Evolutionary conservation across 1,140 invertebrate species (phyloP).

Genomic region (Papilio dardanus): DNA sequence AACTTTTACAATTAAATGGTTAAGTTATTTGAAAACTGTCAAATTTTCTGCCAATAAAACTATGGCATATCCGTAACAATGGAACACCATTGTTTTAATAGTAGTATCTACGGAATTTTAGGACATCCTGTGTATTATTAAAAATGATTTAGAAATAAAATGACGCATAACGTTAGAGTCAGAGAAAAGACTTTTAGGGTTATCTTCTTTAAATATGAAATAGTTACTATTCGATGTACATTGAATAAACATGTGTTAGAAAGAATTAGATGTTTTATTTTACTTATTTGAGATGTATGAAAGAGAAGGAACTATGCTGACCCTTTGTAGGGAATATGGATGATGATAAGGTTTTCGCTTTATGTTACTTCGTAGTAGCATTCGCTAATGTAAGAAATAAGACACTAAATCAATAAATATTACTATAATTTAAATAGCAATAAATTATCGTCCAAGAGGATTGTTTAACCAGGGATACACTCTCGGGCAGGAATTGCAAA

Average conservation of each 20-base stretch:
- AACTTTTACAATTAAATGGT: no score
- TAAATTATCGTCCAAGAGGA: constrained; percentile 55
- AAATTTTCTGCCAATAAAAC: no score
- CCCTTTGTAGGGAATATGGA: no score
- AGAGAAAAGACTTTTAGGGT: constrained; percentile 48
- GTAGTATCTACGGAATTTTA: not conserved
- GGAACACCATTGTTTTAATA: no score
- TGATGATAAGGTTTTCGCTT: no score
- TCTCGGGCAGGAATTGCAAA: constrained; percentile 57
- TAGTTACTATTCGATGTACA: constrained; percentile 73
- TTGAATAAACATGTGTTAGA: constrained; percentile 70
- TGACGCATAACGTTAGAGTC: constrained; percentile 38
- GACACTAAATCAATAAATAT: no score
- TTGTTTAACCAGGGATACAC: constrained; percentile 68
- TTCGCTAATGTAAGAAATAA: no score
- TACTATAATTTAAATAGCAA: not conserved
- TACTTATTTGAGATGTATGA: no score
- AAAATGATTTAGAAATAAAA: not conserved
- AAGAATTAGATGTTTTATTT: constrained; percentile 36
- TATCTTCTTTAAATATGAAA: constrained; percentile 56
- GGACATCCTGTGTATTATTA: not conserved
- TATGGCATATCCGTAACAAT: no score
- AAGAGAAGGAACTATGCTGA: no score
- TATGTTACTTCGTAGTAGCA: no score
- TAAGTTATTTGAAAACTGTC: no score